Evolutionary conservation across 1,140 invertebrate genomes (phyloP), one percentile per base, ranked within the genome.

Genomic region (Bombus soroeensis): DNA sequence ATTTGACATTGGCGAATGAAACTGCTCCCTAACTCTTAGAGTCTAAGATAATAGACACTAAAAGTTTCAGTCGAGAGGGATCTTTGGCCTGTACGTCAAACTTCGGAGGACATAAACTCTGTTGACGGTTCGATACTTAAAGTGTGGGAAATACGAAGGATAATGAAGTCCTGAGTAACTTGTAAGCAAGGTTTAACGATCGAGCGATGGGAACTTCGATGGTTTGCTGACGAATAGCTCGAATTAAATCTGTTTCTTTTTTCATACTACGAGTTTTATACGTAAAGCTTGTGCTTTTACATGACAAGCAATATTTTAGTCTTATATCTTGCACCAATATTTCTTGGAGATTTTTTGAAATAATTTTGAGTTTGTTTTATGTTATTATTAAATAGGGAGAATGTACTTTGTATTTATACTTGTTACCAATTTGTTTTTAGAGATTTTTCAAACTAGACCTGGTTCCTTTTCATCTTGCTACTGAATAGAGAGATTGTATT

Each of bases 111-210:
- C 66, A 37, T 62, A 59, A 59, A 76, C 74, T 76, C 53, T 15
- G 74, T 5, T 22, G 53, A 76, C n/a, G 74, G 34, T 32, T 59
- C 34, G 53, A 76, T 76, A 59, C 74, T n/a, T 13, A 37, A 62
- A 59, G 53, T 39, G 74, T 62, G 57, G 15, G 75, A 77, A 77
- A 77, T 57, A 62, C 18, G 34, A 10, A 28, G 37, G 53, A 62
- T 62, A 77, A 77, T 47, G 57, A 77, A 77, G 25, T 62, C 28
- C 57, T 8, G 75, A 59, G 28, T 39, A 59, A 77, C 53, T 59
- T 57, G 34, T 39, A 47, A 77, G 57, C 47, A n/a, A 77, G 37
- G 32, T 77, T 77, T 62, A 77, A 77, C 57, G 53, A 77, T 77
- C 37, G 37, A 32, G 15, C 13, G 75, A 41, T 39, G 37, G 13